Conservation (phyloP, 2,888 invertebrate species). For the Amblyjoppa proteus region DNA sequence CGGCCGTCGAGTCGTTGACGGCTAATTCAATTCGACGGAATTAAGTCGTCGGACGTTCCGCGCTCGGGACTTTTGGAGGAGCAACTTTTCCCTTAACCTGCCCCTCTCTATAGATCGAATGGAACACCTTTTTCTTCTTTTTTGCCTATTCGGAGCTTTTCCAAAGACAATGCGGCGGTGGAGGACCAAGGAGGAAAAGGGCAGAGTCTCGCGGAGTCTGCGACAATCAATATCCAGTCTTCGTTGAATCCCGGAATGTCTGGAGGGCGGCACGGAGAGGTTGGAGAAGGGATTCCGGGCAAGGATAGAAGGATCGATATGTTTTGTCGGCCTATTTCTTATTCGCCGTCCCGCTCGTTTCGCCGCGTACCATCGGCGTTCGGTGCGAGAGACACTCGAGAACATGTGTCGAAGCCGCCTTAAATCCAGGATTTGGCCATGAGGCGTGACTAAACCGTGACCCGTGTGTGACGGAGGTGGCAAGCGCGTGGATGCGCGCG, state of each 20-base stretch:
- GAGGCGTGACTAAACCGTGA: conserved; percentile 33
- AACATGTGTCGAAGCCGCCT: conserved; percentile 64
- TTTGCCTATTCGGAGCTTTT: conserved; percentile 9
- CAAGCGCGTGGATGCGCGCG: background rate
- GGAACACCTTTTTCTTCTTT: conserved; percentile 47
- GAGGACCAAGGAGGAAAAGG: conserved; percentile 16
- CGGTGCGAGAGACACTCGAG: conserved; percentile 43
- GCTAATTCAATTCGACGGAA: conserved; percentile 61
- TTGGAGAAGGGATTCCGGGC: conserved; percentile 30
- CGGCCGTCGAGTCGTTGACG: conserved; percentile 3
- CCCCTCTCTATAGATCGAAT: conserved; percentile 37
- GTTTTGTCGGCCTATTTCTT: conserved; percentile 7
- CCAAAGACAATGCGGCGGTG: conserved; percentile 48
- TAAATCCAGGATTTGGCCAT: conserved; percentile 60
- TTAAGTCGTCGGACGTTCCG: conserved; percentile 56
- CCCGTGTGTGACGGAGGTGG: conserved; percentile 26
- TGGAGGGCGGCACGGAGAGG: background rate
- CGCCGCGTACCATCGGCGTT: conserved; percentile 9
- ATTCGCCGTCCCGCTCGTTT: conserved; percentile 20
- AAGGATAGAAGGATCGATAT: conserved; percentile 37
- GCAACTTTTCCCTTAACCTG: conserved; percentile 47
- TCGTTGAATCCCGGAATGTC: conserved; percentile 53
- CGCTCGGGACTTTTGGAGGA: conserved; percentile 43
- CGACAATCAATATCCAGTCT: conserved; percentile 56
- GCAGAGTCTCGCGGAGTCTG: conserved; percentile 7